Percentiles rank a stretch among this genome's conserved stretches.
phyloP scores from a whole-genome alignment of 2,113 vertebrate species.

The Hystrix brachyura region DNA sequence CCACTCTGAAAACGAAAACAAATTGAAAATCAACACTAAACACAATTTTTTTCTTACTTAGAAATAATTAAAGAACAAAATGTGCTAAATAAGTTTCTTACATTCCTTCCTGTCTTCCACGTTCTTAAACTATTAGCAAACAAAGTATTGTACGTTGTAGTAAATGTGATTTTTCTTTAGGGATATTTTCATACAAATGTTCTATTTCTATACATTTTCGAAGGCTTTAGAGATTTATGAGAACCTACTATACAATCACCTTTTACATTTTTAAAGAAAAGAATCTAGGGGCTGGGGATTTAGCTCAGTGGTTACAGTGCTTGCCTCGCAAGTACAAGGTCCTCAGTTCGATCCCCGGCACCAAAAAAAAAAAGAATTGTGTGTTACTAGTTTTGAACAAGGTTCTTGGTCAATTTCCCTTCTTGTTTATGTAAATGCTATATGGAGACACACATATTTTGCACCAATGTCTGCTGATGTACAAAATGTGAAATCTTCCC shows the following conservation, averaged over 20 bases:
- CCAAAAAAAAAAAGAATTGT: not conserved
- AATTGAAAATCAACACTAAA: constrained; percentile 57
- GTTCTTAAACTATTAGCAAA: constrained; percentile 59
- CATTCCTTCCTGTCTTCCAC: constrained; percentile 24
- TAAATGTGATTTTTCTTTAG: not conserved
- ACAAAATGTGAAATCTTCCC: constrained; percentile 70
- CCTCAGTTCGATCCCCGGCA: too few species aligned
- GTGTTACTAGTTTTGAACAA: constrained; percentile 54
- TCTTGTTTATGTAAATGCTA: constrained; percentile 64
- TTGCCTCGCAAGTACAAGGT: too few species aligned
- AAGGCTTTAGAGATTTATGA: not conserved
- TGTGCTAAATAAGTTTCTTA: constrained; percentile 3
- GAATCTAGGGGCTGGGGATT: too few species aligned
- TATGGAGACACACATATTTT: constrained; percentile 56
- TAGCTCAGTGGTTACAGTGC: too few species aligned
- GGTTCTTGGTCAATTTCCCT: constrained; percentile 44
- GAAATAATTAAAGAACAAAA: constrained; percentile 74
- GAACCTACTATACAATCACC: not conserved
- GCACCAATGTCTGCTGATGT: constrained; percentile 75
- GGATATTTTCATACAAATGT: not conserved
- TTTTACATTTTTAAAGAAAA: constrained; percentile 50
- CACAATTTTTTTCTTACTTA: constrained; percentile 58
- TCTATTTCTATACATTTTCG: not conserved
- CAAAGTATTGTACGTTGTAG: not conserved
- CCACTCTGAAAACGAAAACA: constrained; percentile 56